Evolutionary conservation across 2,888 invertebrate genomes (phyloP).

Genomic region (Lasioglossum malachurum): DNA sequence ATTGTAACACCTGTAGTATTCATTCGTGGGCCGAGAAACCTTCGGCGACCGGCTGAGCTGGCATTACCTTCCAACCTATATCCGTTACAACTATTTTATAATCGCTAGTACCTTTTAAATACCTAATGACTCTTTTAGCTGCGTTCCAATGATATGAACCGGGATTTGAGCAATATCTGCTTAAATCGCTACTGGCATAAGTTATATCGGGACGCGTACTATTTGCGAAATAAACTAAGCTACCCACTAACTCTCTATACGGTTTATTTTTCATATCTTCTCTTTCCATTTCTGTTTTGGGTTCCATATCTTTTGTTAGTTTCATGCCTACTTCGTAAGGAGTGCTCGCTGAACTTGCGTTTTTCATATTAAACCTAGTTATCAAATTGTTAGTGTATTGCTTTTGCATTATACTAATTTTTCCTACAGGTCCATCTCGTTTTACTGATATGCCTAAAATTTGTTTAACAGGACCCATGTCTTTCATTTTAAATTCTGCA

Average conservation of each 20-base stretch:
- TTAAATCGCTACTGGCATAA: not conserved
- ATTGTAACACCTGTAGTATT: no score
- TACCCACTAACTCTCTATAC: not conserved
- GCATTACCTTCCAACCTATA: no score
- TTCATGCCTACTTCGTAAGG: not conserved
- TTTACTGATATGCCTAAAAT: not conserved
- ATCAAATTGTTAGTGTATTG: not conserved
- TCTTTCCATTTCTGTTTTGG: not conserved
- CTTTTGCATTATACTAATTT: not conserved
- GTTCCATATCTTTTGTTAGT: not conserved
- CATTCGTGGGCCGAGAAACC: no score
- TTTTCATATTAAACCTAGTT: not conserved
- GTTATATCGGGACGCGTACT: not conserved
- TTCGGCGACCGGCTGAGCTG: no score
- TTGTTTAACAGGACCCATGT: not conserved
- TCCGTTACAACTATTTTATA: no score
- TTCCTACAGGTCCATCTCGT: not conserved
- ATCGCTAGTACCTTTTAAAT: not conserved
- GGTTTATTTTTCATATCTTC: not conserved
- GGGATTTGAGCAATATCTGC: not conserved
- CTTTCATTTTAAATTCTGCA: not conserved
- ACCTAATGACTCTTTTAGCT: not conserved
- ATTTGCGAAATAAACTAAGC: conserved; percentile 1
- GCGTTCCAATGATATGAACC: not conserved
- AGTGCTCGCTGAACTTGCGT: not conserved